Percentiles rank a stretch among this genome's conserved stretches.
These are phyloP conservation scores for Diplodus sargus DNA, from an alignment of 2,797 vertebrate genomes.

Conservation along the genomic window DNA sequence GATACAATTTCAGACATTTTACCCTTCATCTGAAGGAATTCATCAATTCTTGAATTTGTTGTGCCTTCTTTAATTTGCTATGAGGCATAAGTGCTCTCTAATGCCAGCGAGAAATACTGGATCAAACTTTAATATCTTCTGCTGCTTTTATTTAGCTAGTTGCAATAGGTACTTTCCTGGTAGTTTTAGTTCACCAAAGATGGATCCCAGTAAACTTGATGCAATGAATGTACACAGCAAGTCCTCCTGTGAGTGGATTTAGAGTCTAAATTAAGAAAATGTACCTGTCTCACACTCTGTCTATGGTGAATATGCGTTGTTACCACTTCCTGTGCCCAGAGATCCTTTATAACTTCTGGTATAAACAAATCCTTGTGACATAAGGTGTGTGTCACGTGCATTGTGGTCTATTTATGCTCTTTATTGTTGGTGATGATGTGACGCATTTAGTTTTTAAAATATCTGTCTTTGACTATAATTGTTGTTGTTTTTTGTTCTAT, in stretches of 20 bases:
- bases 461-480: no score
- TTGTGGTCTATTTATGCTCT: no score
- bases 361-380: no score
- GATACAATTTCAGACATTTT: neutral
- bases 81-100: neutral
- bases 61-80: neutral
- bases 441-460: no score
- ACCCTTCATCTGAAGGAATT: neutral
- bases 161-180: neutral
- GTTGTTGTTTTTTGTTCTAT: no score
- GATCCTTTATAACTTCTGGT: no score
- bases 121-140: neutral
- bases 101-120: neutral
- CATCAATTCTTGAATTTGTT: neutral
- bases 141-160: neutral
- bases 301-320: neutral
- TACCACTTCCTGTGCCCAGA: no score
- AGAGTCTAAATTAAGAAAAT: neutral
- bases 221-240: no score
- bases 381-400: no score
- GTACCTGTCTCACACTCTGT: no score
- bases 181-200: neutral
- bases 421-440: no score
- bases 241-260: neutral
- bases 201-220: neutral